Evolutionary conservation across 2,113 vertebrate genomes (phyloP), one percentile per base, ranked within the genome.

Genomic region (Eurystomus gularis): DNA sequence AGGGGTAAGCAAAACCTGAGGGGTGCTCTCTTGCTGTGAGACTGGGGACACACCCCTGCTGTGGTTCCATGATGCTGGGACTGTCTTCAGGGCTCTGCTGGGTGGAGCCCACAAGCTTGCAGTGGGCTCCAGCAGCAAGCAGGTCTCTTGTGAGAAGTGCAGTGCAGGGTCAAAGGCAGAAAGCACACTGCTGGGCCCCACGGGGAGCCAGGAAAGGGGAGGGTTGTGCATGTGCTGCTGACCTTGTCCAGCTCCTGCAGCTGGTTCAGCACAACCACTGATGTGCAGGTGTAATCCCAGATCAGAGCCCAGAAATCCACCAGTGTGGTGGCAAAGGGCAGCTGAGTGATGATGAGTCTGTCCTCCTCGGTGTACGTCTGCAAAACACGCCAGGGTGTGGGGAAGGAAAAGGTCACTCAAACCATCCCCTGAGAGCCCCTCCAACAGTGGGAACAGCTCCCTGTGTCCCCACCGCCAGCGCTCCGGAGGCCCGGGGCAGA

Each of bases 281-380:
- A 82, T 1, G 94, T 92, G 82, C 97, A 97, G 35, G 72, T 94
- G 82, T 97, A 97, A 64, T 98, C 97, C 96, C 97, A 97, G 52
- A 97, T 35, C 60, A 98, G 66, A 54, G 97, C 73, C 97, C 97
- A 98, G 80, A 98, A 97, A 71, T 98, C 97, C 42, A 70, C 91
- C 72, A 96, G 33, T 0, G 97, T 98, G 54, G 29, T 86, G 55
- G 25, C 10, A 11, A 97, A 70, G 29, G 97, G 97, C 42, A 97
- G 55, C 85, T 98, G 97, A 1, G 97, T 97, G 69, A 97, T 5
- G 20, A 98, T 90, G 78, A 97, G 33, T 26, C 71, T 93, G 39
- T 98, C 96, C 9, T 96, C 80, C 31, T 88, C 29, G 0, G 14
- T 73, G 69, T 97, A 96, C 0, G 90, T 92, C 97, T 98, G 94